Conservation (phyloP, 53 echinoderm and acorn worm genomes). For the Holothuria leucospilota region DNA sequence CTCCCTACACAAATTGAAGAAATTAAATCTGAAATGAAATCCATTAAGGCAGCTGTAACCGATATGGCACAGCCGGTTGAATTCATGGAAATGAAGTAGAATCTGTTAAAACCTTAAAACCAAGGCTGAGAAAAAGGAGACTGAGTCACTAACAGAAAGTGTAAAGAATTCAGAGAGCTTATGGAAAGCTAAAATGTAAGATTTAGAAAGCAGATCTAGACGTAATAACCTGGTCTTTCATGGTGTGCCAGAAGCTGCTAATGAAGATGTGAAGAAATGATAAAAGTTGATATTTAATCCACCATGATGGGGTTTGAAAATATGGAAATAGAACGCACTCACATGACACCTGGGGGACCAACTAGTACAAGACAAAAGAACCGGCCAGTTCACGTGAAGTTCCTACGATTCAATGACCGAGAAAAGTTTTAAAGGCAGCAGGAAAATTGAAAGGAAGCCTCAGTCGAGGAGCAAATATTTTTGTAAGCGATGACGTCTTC, state of each 20-base stretch:
- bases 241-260: neutral
- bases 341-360: too few species aligned
- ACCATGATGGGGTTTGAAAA: neutral
- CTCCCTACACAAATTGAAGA: neutral
- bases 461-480: neutral
- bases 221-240: neutral
- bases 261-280: neutral
- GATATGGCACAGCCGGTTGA: conserved; percentile 22
- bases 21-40: conserved; percentile 10
- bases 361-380: neutral
- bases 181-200: neutral
- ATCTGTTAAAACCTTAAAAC: neutral
- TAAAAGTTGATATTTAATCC: conserved; percentile 7
- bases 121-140: too few species aligned
- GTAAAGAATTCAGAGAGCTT: neutral
- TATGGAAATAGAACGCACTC: neutral
- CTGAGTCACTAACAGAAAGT: too few species aligned
- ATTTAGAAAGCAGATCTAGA: conserved; percentile 5
- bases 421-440: neutral
- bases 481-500: neutral
- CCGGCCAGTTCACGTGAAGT: neutral
- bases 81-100: conserved; percentile 38
- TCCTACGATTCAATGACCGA: neutral
- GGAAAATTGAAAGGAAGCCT: neutral
- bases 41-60: conserved; percentile 8